Percentiles rank a stretch among this genome's conserved stretches.
Evolutionary conservation across 2,888 invertebrate species (phyloP).

Genomic region (Apamea sordens): DNA sequence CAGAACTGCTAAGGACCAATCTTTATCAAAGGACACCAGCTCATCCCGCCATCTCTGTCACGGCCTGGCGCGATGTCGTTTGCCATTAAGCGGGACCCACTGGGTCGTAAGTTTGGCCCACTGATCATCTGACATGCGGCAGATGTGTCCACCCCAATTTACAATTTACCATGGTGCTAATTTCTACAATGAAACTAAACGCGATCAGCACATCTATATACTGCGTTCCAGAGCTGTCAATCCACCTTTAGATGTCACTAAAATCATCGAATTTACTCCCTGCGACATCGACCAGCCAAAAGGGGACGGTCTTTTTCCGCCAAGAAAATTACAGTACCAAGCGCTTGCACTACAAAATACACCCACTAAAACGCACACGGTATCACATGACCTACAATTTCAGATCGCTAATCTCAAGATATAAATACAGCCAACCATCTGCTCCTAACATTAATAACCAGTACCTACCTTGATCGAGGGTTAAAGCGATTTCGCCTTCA

Average conservation of each 20-base stretch:
- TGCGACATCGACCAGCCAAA: not conserved
- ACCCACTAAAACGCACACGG: slow-evolving; percentile 11
- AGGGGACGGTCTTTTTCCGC: too few species aligned
- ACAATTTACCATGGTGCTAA: not conserved
- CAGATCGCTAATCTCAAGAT: slow-evolving; percentile 60
- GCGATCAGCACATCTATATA: not conserved
- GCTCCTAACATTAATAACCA: slow-evolving; percentile 59
- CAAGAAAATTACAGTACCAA: not conserved
- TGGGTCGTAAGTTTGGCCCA: too few species aligned
- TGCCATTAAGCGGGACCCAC: too few species aligned
- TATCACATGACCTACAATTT: slow-evolving; percentile 52
- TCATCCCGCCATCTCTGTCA: too few species aligned
- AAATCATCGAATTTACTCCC: not conserved
- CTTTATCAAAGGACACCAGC: too few species aligned
- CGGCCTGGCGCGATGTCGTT: too few species aligned
- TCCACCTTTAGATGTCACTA: not conserved
- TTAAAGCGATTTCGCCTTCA: slow-evolving; percentile 81
- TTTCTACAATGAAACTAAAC: not conserved
- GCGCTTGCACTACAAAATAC: not conserved
- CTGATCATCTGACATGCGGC: too few species aligned
- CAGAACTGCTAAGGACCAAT: too few species aligned
- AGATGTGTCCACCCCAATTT: too few species aligned
- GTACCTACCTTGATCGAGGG: slow-evolving; percentile 67
- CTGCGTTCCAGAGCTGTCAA: not conserved
- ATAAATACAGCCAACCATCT: slow-evolving; percentile 54